Evolutionary conservation across 2,797 vertebrate genomes (phyloP).

Genomic region (Monodelphis domestica): DNA sequence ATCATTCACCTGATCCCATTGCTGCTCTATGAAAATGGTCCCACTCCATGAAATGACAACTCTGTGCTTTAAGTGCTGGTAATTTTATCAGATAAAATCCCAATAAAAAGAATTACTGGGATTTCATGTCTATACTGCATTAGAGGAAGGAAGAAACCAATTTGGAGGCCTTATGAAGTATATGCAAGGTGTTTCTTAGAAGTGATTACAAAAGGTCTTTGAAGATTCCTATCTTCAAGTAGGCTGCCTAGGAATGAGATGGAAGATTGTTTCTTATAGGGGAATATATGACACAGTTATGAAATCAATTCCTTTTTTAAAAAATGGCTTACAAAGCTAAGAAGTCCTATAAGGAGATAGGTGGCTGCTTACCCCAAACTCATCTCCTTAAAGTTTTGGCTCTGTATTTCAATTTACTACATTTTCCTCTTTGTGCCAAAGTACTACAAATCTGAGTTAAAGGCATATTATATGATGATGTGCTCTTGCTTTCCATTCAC

Average conservation of each 20-base stretch:
- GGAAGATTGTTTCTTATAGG: not conserved
- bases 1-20: not conserved
- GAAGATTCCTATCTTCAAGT: not conserved
- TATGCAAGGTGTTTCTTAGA: not conserved
- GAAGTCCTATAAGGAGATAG: not conserved
- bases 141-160: not conserved
- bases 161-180: not conserved
- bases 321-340: not conserved
- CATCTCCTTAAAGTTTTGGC: not conserved
- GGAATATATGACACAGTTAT: fast-evolving
- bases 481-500: not conserved
- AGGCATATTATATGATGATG: not conserved
- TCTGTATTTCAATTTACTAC: not conserved
- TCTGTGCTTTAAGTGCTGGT: not conserved
- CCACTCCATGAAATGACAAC: not conserved
- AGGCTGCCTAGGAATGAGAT: not conserved
- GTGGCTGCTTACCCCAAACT: not conserved
- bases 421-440: not conserved
- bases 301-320: not conserved
- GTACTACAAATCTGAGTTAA: too few relatives aligned
- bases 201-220: not conserved
- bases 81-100: constrained; percentile 27
- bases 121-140: constrained; percentile 4
- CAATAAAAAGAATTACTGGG: not conserved
- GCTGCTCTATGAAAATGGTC: constrained; percentile 30